A percentile compares a stretch with the other conserved stretches of the same genome.
Conservation (phyloP, 2,797 vertebrate species). For the Enteromius viviparus region DNA sequence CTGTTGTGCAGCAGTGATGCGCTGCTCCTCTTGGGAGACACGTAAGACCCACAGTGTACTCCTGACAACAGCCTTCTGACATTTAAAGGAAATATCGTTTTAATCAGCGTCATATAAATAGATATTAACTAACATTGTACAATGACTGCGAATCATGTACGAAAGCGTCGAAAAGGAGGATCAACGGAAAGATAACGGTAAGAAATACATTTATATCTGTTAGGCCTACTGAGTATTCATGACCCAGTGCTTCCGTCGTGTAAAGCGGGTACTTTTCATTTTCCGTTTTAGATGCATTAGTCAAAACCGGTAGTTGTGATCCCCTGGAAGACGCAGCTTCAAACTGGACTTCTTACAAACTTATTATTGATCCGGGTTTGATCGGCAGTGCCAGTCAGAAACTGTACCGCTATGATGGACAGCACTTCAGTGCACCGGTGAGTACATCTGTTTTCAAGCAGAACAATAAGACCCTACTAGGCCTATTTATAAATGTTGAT, state of each 20-base stretch:
- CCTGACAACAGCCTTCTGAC: neutral
- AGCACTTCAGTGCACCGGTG: constrained; percentile 89
- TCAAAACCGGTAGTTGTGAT: constrained; percentile 5
- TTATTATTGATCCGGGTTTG: constrained; percentile 92
- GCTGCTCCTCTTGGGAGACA: constrained; percentile 31
- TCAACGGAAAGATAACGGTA: constrained; percentile 58
- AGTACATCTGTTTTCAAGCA: constrained; percentile 61
- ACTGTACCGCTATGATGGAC: constrained; percentile 94
- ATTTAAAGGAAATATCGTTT: constrained; percentile 22
- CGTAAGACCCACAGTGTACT: constrained; percentile 13
- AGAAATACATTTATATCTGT: constrained; percentile 3
- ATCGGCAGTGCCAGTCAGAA: constrained; percentile 88
- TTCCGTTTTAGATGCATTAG: neutral
- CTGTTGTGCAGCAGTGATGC: constrained; percentile 51
- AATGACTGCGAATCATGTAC: constrained; percentile 61
- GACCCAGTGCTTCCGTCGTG: constrained; percentile 4
- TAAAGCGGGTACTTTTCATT: neutral
- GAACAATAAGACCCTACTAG: neutral
- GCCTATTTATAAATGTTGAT: neutral
- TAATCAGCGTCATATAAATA: neutral
- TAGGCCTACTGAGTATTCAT: constrained; percentile 4
- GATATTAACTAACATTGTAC: constrained; percentile 39
- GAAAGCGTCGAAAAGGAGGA: constrained; percentile 57
- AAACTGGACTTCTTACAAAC: constrained; percentile 93
- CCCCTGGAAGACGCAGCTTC: constrained; percentile 83